phyloP scores from a whole-genome alignment of 2,797 vertebrate species.

The Sardinella longiceps region DNA sequence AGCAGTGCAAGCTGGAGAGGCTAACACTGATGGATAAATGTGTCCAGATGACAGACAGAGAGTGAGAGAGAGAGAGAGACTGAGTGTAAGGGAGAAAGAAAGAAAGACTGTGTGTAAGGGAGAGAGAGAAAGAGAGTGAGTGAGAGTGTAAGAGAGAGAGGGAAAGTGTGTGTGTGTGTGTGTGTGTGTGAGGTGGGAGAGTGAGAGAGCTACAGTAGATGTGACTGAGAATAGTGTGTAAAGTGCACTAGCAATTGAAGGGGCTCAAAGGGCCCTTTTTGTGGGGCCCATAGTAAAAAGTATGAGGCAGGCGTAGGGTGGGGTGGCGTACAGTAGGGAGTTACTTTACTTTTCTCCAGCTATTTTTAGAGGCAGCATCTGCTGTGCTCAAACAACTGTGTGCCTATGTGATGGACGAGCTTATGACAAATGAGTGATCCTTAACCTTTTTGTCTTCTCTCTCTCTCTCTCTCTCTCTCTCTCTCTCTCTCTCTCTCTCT shows the following conservation, averaged over 20 bases:
- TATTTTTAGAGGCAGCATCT: conserved; percentile 6
- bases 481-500: conserved; percentile 35
- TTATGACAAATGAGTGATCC: neutral
- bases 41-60: conserved; percentile 33
- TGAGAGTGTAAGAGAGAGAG: neutral
- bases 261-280: neutral
- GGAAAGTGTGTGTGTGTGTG: neutral
- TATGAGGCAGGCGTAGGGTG: neutral
- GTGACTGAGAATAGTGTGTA: neutral
- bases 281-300: neutral
- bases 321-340: neutral
- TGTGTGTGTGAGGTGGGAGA: neutral
- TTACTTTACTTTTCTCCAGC: neutral
- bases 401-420: neutral
- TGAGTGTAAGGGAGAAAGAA: neutral
- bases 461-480: neutral
- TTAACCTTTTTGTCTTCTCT: neutral
- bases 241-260: neutral
- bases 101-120: neutral
- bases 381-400: neutral
- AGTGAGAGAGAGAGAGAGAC: neutral
- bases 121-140: neutral
- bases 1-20: conserved; percentile 12
- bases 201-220: neutral
- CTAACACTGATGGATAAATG: conserved; percentile 33